Base-by-base conservation (phyloP, 2,888 invertebrate species). In the Synanthedon formicaeformis region DNA sequence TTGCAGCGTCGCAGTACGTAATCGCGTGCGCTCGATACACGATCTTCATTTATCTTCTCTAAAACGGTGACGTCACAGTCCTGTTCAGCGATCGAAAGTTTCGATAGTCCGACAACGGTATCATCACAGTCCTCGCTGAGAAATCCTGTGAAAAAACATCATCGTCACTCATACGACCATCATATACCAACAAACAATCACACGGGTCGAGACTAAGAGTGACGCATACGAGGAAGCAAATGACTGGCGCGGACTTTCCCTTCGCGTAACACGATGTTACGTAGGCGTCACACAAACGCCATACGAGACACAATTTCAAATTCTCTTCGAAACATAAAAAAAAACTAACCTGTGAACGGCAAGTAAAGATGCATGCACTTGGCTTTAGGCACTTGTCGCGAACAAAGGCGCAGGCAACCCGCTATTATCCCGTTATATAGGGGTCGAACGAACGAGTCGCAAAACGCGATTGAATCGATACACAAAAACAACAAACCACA, bases 1-100 rank as follows among this genome's bases (percentile, higher is more conserved):
- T 84, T 85, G 76, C 94, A 94, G 78, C 90, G 90, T 67, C 90
- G 88, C 59, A 94, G 82, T 80, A 88, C 88, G 80, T 81, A 85
- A 64, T 87, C 88, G 58, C 78, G 74, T 50, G 88, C 84, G 56
- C 81, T 77, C 40, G 75, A 64, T 63, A 75, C 64, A 53, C 84
- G 82, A 57, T 62, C 73, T 59, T 82, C 85, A 81, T 83, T 76
- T 64, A 82, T 73, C 55, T 78, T 78, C 57, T 83, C 79, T 81
- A 86, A 58, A 54, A 84, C 72, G 66, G 85, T 81, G 69, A 81
- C 73, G 66, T 82, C 84, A 69, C 76, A 79, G 58, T 76, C 78
- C 59, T 77, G 75, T 64, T 84, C 86, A 69, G 78, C 78, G 68
- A 88, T 80, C 71, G 88, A 86, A 65, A 88, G 78, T 73, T 83